A percentile compares a stretch with the other conserved stretches of the same genome.
These are phyloP conservation scores for Isichthys henryi DNA, from an alignment of 2,113 vertebrate species.

Conservation along the genomic window DNA sequence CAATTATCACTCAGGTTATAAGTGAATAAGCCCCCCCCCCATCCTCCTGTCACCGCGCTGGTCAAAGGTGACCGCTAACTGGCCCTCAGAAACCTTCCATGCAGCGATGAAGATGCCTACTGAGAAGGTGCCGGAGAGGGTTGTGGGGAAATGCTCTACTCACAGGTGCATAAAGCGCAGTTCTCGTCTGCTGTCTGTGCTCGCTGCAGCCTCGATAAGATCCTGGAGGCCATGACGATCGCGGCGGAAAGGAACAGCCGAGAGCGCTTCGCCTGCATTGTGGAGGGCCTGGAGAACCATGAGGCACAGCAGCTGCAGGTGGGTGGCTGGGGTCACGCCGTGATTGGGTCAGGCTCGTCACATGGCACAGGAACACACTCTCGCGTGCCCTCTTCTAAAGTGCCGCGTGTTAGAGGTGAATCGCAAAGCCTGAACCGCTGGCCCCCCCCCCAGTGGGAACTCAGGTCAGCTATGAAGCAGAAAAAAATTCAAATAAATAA, in stretches of 20 bases:
- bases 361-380: not conserved
- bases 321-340: slow-evolving; percentile 16
- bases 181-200: slow-evolving; percentile 34
- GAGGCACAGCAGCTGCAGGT: slow-evolving; percentile 93
- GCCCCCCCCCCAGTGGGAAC: not conserved
- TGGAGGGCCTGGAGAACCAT: slow-evolving; percentile 92
- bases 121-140: slow-evolving; percentile 33
- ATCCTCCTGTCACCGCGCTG: not conserved
- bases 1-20: too few species aligned
- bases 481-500: not conserved
- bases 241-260: slow-evolving; percentile 85
- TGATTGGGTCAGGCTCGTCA: not conserved
- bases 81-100: slow-evolving; percentile 28
- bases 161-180: slow-evolving; percentile 41
- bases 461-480: not conserved
- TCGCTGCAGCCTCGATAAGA: slow-evolving; percentile 75
- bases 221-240: slow-evolving; percentile 88
- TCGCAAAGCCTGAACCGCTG: not conserved
- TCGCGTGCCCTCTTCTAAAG: not conserved
- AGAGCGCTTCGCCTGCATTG: slow-evolving; percentile 85
- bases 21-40: too few species aligned
- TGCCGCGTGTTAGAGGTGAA: not conserved
- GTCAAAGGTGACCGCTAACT: slow-evolving; percentile 24
- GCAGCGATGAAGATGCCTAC: slow-evolving; percentile 24
- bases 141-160: slow-evolving; percentile 42